phyloP scores from a whole-genome alignment of 2,113 vertebrate species.

The Ornithorhynchus anatinus region DNA sequence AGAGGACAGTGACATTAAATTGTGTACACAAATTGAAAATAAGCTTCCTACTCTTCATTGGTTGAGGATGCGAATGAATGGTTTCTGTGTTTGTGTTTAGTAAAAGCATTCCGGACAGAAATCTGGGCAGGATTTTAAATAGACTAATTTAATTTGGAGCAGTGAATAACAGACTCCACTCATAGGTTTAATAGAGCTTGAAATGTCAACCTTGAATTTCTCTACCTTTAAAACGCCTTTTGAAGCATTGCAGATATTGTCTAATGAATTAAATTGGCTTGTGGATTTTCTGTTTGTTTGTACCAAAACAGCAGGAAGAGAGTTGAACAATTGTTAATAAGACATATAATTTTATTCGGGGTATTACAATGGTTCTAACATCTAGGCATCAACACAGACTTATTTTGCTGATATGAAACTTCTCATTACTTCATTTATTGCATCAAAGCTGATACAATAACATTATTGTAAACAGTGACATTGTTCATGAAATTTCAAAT shows the following conservation, averaged over 20 bases:
- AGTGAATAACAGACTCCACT: not conserved
- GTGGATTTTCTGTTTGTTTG: slow-evolving; percentile 27
- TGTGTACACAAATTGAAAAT: not conserved
- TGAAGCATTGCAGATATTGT: slow-evolving; percentile 1
- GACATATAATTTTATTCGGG: not conserved
- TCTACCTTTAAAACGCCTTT: not conserved
- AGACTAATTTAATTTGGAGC: slow-evolving; percentile 29
- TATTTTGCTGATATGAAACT: not conserved
- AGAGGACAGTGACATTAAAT: not conserved
- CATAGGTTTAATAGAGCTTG: not conserved
- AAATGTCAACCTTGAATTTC: slow-evolving; percentile 10
- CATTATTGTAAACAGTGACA: slow-evolving; percentile 12
- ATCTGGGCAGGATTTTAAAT: not conserved
- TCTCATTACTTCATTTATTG: too few species aligned
- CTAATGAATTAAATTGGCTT: not conserved
- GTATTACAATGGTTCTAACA: not conserved
- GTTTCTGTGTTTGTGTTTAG: not conserved
- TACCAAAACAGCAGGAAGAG: slow-evolving; percentile 12
- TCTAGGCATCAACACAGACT: not conserved
- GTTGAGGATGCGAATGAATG: too few species aligned
- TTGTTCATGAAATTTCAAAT: not conserved
- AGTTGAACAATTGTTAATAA: not conserved
- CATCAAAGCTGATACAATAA: too few species aligned
- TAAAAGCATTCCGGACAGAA: not conserved
- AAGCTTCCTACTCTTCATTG: not conserved